Base-by-base conservation (phyloP, 2,797 vertebrate species). In the Fratercula arctica region DNA sequence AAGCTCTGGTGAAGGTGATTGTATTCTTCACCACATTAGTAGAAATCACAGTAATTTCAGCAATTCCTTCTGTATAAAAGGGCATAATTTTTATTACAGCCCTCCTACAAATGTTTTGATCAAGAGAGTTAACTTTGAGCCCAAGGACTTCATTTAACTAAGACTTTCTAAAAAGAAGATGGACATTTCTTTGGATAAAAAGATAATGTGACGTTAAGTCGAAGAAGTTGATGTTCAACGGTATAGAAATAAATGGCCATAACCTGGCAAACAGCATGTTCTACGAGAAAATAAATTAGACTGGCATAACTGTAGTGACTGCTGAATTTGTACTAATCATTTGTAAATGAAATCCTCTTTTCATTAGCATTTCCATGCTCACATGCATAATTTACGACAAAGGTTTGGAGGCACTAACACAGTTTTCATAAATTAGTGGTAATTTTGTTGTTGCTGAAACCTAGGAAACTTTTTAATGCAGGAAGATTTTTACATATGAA, bases 271-370 rank as follows among this genome's bases (percentile, higher is more conserved):
- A 87, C 78, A 78, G 64, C 93, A 92, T 97, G 87, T 94, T 96
- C 90, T 96, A 80, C 88, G 60, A 63, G 83, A 43, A 92, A 93
- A 94, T 93, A 96, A 97, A 97, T 97, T 77, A 96, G 83, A 63
- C 46, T 56, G 85, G 61, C 92, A 64, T 59, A 92, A 91, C 76
- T 87, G 23, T 89, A 67, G 87, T 79, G 89, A 87, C 73, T 97
- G 95, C 92, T 96, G 95, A 97, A 96, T 97, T 97, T 97, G 87
- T 95, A 93, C 87, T 96, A 95, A 97, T 97, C 94, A 91, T 94
- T 96, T 94, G 82, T 93, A 95, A 96, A 97, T 96, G 83, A 97
- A 97, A 96, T 95, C 91, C 61, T 96, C 90, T 95, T 96, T 97
- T 97, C 96, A 97, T 97, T 97, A 97, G 92, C 95, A 97, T 97